Conservation (phyloP, 2,888 invertebrate species). For the Euproctis similis region DNA sequence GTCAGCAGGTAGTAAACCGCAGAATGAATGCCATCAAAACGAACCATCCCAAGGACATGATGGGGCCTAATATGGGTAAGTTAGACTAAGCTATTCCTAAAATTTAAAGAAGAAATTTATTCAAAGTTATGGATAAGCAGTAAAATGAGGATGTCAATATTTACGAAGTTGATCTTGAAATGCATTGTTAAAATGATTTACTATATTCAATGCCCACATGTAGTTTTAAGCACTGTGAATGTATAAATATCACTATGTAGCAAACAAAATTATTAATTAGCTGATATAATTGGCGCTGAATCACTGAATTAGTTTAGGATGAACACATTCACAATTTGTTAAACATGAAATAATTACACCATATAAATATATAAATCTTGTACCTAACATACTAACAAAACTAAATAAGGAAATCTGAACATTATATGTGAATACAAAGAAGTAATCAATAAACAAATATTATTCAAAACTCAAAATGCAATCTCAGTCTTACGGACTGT, state of each 20-base stretch:
- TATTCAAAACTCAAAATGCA: neutral
- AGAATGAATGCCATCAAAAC: constrained; percentile 92
- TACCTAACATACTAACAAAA: constrained; percentile 26
- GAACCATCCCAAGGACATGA: constrained; percentile 88
- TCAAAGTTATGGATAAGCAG: constrained; percentile 16
- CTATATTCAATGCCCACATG: constrained; percentile 20
- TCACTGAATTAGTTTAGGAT: constrained; percentile 26
- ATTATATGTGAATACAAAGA: too few relatives aligned
- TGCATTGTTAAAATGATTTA: neutral
- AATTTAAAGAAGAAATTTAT: constrained; percentile 3
- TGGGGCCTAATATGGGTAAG: constrained; percentile 88
- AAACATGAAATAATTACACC: constrained; percentile 19
- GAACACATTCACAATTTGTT: constrained; percentile 25
- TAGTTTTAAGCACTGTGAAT: constrained; percentile 38
- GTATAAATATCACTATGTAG: constrained; percentile 38
- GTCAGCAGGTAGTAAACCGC: constrained; percentile 79
- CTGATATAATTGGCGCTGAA: constrained; percentile 29
- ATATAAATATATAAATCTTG: constrained; percentile 11
- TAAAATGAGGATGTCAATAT: too few relatives aligned
- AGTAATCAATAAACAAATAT: neutral
- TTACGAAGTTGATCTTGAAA: neutral
- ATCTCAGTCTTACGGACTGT: neutral
- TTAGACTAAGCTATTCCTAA: too few relatives aligned
- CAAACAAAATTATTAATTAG: constrained; percentile 17
- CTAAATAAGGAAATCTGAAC: constrained; percentile 13